Base-by-base conservation (phyloP, 2,113 vertebrate genomes). In the Paedocypris sp. region DNA sequence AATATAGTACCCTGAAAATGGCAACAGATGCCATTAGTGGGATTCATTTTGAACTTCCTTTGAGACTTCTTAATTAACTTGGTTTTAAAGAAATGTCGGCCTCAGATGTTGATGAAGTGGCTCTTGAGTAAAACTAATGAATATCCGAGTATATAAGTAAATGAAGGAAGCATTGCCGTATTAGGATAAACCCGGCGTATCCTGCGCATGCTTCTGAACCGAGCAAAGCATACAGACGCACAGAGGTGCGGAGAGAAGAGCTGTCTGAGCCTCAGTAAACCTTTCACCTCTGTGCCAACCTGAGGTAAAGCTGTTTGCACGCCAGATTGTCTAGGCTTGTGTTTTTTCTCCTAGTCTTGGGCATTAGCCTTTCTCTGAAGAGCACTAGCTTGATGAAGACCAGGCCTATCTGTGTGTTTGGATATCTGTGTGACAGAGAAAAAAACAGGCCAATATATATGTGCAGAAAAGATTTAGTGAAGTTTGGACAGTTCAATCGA, bases 251-350 rank as follows among this genome's bases (percentile, higher is more conserved):
- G 54, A 31, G 26, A 19, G 26, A 33, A 51, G 43, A 26, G 43
- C 43, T 48, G 52, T 49, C 41, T 66, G 49, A 70, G 48, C 42
- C 11, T 70, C 16, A 15, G 43, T 50, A 70, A 65, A 66, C 62
- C 51, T 61, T 56, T 58, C 57, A 66, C 62, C 63, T 52, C 56
- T 48, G 29, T 64, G 62, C 67, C 62, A 60, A 45, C 35, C 50
- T 60, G 23, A 39, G 31, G 46, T 46, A 62, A 62, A 58, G 35
- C 59, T 39, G 46, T 20, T n/a, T 18, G 68, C 63, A 50, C 63
- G 66, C 66, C 66, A 68, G 66, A 58, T 58, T 52, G 59, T 63
- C 66, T 63, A 62, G 43, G 29, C 31, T 35, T 42, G 50, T 64
- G 50, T 68, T 68, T 62, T 62, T 49, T 53, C 66, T 57, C 28